These are phyloP conservation scores for Dasypogon diadema DNA, from an alignment of 2,888 invertebrate species.

Conservation along the genomic window DNA sequence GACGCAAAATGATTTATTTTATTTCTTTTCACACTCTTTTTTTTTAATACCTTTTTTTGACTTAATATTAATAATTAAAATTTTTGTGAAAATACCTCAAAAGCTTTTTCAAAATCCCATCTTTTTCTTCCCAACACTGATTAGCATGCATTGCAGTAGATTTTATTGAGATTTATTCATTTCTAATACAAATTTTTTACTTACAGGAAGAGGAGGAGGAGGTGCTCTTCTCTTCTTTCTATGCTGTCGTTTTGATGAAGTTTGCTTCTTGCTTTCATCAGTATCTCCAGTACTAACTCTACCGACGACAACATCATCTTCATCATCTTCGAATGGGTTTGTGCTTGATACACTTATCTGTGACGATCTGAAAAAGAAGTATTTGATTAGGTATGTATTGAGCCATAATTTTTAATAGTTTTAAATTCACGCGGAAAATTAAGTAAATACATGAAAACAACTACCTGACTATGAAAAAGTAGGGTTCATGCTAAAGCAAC, in stretches of 20 bases:
- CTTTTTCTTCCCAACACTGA: slow-evolving; percentile 42
- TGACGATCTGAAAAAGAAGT: slow-evolving; percentile 71
- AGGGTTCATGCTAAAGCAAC: too few species aligned
- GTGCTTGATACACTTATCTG: slow-evolving; percentile 72
- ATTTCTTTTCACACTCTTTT: not conserved
- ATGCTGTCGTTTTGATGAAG: slow-evolving; percentile 71
- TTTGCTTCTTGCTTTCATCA: slow-evolving; percentile 55
- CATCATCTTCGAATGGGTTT: slow-evolving; percentile 73
- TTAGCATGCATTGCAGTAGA: slow-evolving; percentile 19
- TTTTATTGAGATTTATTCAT: not conserved
- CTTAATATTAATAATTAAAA: too few species aligned
- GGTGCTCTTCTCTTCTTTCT: slow-evolving; percentile 77
- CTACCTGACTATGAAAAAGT: too few species aligned
- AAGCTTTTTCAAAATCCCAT: slow-evolving; percentile 19
- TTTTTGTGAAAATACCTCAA: slow-evolving; percentile 49
- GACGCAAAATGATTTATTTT: not conserved
- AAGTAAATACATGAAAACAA: too few species aligned
- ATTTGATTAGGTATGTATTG: slow-evolving; percentile 59
- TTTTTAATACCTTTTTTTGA: not conserved
- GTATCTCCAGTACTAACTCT: slow-evolving; percentile 58
- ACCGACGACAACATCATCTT: slow-evolving; percentile 60
- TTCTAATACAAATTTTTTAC: slow-evolving; percentile 35
- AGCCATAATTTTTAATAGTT: not conserved
- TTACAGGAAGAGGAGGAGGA: slow-evolving; percentile 69
- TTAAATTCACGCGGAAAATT: not conserved